Conservation (phyloP, 2,797 vertebrate species). For the Coregonus sp. region DNA sequence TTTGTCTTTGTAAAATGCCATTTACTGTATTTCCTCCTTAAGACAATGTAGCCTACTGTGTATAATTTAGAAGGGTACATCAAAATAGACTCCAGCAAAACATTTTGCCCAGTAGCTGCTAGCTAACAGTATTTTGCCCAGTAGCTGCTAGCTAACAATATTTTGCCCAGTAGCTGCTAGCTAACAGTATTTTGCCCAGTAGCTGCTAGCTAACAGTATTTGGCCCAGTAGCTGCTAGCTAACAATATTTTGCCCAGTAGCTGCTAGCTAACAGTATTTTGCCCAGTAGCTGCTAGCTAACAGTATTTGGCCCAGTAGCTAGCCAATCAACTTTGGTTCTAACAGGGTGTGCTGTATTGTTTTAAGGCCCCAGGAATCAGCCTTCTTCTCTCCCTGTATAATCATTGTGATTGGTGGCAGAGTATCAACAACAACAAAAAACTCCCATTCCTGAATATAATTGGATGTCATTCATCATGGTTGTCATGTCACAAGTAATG, state of each 20-base stretch:
- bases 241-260: background rate
- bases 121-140: no score
- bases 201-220: constrained; percentile 15
- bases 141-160: no score
- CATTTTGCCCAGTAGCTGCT: no score
- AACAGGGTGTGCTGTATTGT: background rate
- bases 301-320: background rate
- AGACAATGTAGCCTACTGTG: no score
- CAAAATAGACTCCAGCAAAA: no score
- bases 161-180: background rate
- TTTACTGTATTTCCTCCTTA: constrained; percentile 17
- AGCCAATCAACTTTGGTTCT: background rate
- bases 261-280: constrained; percentile 23
- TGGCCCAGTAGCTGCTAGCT: constrained; percentile 23
- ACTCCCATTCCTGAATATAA: background rate
- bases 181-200: background rate
- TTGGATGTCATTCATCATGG: constrained; percentile 1
- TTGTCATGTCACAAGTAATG: background rate
- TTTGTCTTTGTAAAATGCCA: constrained; percentile 3
- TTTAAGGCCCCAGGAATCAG: background rate
- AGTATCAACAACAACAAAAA: background rate
- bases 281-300: constrained; percentile 16
- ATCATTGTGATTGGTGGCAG: background rate
- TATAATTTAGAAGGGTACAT: no score
- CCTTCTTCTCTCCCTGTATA: background rate